Conservation (phyloP, 1,140 invertebrate genomes). For the Diorhabda elongata region DNA sequence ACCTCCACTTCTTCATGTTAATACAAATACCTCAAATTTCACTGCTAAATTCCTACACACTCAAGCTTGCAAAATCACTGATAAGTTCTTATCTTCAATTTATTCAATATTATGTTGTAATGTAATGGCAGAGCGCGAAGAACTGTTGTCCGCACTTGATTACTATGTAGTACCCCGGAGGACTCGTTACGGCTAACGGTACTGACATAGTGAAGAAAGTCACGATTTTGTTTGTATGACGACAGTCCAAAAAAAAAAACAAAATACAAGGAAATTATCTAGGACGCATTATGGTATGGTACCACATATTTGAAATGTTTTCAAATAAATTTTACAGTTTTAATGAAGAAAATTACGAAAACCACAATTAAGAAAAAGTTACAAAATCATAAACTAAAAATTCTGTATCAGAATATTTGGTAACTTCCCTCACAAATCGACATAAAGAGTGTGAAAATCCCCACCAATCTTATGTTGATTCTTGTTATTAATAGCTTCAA, state of each 20-base stretch:
- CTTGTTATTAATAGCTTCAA: no score
- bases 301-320: no score
- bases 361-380: no score
- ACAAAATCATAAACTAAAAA: no score
- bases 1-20: not conserved
- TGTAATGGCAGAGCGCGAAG: not conserved
- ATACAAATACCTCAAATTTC: not conserved
- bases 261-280: not conserved
- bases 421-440: no score
- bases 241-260: not conserved
- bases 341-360: no score
- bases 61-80: not conserved
- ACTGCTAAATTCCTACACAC: not conserved
- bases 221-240: not conserved
- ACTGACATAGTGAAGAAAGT: constrained; percentile 2
- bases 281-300: not conserved
- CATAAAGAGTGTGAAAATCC: no score
- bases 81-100: not conserved
- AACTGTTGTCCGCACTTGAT: constrained; percentile 1
- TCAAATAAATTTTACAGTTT: no score
- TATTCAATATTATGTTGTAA: constrained; percentile 3
- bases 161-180: not conserved
- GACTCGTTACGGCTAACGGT: constrained; percentile 1
- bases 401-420: no score
- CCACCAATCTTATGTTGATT: no score